Conservation (phyloP, 2,888 invertebrate genomes). For the Gymnoscelis rufifasciata region DNA sequence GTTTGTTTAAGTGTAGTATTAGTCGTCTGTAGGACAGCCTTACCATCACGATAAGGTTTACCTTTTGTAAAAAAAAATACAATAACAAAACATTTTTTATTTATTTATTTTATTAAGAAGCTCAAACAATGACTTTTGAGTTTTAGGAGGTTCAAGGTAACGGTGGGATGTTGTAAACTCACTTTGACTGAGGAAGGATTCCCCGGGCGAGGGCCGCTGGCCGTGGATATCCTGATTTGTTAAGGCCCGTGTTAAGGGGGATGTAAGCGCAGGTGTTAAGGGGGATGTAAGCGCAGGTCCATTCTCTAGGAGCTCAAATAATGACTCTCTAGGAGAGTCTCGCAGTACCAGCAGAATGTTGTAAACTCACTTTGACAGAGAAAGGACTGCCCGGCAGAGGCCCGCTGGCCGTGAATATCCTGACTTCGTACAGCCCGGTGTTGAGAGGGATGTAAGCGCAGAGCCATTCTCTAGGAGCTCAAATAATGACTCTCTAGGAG, state of each 20-base stretch:
- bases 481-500: conserved; percentile 79
- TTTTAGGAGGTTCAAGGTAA: neutral
- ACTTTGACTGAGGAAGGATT: conserved; percentile 90
- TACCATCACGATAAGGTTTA: no score
- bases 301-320: conserved; percentile 85
- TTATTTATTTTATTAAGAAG: no score
- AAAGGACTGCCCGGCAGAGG: conserved; percentile 89
- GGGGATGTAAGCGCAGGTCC: conserved; percentile 93
- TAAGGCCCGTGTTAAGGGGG: conserved; percentile 94
- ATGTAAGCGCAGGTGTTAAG: conserved; percentile 93
- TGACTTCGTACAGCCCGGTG: conserved; percentile 94
- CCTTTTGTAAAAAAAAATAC: no score
- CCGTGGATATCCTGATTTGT: conserved; percentile 89
- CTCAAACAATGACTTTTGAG: conserved; percentile 41
- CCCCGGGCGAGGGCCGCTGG: conserved; percentile 82
- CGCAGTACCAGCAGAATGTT: no score
- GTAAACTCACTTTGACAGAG: conserved; percentile 86
- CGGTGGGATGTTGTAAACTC: no score
- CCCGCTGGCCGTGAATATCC: conserved; percentile 83
- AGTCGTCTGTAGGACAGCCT: no score
- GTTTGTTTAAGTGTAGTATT: no score
- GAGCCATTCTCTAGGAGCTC: conserved; percentile 88
- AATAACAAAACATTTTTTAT: no score
- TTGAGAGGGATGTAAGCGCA: conserved; percentile 94
- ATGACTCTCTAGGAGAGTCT: conserved; percentile 78